phyloP scores from a whole-genome alignment of 2,888 invertebrate species.

The Tuberolachnus salignus region DNA sequence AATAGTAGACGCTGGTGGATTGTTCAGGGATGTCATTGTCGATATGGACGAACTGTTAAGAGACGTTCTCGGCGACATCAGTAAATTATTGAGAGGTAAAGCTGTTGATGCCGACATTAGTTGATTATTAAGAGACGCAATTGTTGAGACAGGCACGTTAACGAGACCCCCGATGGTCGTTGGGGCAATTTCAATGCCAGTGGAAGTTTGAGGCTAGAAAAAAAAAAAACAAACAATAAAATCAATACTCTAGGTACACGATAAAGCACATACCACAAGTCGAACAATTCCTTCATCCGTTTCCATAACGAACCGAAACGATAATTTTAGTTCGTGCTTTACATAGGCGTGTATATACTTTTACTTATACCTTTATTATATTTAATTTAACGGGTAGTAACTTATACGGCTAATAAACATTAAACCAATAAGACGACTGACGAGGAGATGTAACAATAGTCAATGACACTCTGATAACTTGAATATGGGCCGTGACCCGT shows the following conservation, averaged over 20 bases:
- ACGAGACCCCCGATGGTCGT: not conserved
- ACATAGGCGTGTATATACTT: too few relatives aligned
- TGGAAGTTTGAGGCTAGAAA: conserved; percentile 24
- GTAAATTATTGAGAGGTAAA: not conserved
- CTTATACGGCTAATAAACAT: too few relatives aligned
- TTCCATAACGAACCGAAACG: conserved; percentile 11
- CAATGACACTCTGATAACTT: too few relatives aligned
- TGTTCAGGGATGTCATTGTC: not conserved
- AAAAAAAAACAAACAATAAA: not conserved
- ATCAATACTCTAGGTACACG: not conserved
- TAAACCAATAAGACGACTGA: too few relatives aligned
- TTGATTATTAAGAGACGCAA: not conserved
- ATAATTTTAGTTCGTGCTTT: too few relatives aligned
- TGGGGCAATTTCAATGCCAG: not conserved
- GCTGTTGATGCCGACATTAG: not conserved
- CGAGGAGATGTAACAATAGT: too few relatives aligned
- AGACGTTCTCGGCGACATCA: not conserved
- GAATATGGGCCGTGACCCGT: too few relatives aligned
- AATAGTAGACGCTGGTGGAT: not conserved
- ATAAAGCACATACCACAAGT: conserved; percentile 22
- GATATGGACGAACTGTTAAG: conserved; percentile 3
- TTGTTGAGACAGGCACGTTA: not conserved
- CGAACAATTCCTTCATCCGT: conserved; percentile 34
- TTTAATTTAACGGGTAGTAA: too few relatives aligned
- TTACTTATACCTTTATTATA: too few relatives aligned